phyloP scores from a whole-genome alignment of 2,797 vertebrate species.

The Myotis pilosus region DNA sequence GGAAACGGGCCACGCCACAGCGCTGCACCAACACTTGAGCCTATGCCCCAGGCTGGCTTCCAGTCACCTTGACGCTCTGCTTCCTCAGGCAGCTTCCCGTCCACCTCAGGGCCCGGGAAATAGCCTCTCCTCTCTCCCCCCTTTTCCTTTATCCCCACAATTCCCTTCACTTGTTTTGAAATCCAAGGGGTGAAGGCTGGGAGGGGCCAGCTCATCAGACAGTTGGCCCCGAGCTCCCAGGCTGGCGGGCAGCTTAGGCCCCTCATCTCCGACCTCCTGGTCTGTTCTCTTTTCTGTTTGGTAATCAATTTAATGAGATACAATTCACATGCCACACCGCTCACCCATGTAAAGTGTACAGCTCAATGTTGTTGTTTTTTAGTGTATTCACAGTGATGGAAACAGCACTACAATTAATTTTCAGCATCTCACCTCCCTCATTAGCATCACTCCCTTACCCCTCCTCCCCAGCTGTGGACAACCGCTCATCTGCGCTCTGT shows the following conservation, averaged over 20 bases:
- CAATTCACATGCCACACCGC: neutral
- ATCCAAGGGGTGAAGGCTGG: neutral
- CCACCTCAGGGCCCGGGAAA: neutral
- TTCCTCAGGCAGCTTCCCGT: neutral
- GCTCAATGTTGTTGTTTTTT: neutral
- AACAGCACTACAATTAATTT: neutral
- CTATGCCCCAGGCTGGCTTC: neutral
- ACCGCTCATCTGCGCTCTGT: neutral
- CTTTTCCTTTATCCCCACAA: neutral
- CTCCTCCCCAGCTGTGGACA: too few relatives aligned
- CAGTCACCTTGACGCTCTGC: neutral
- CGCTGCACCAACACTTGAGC: neutral
- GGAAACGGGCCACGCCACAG: neutral
- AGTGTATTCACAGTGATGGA: neutral
- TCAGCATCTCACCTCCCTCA: neutral
- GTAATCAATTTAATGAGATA: neutral
- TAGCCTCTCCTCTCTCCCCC: neutral
- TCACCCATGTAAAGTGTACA: neutral
- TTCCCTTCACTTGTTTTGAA: neutral
- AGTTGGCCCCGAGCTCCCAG: neutral
- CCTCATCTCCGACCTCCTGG: neutral
- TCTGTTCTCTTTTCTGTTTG: too few relatives aligned
- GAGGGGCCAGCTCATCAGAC: neutral
- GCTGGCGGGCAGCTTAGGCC: neutral
- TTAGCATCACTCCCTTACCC: neutral